phyloP scores from a whole-genome alignment of 2,888 invertebrate genomes.

The Rhagium mordax region DNA sequence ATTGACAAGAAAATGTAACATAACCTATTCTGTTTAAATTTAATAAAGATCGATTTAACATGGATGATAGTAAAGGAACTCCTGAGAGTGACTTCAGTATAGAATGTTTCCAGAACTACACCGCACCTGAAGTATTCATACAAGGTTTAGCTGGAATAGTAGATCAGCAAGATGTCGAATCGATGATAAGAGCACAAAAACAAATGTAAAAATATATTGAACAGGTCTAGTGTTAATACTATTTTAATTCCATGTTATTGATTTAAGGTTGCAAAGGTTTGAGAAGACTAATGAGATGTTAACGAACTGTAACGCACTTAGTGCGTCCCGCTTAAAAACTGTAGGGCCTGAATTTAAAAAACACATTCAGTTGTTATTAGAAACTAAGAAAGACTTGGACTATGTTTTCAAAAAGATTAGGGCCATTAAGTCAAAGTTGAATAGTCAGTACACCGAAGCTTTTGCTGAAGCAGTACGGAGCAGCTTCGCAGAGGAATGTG shows the following conservation, averaged over 20 bases:
- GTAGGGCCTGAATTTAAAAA: slow-evolving; percentile 92
- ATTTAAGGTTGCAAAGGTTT: slow-evolving; percentile 90
- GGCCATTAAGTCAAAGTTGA: slow-evolving; percentile 84
- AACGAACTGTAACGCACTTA: slow-evolving; percentile 95
- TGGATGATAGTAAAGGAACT: slow-evolving; percentile 72
- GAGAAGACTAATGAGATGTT: slow-evolving; percentile 99
- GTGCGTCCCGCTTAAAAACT: slow-evolving; percentile 87
- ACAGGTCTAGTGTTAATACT: not conserved
- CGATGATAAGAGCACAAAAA: slow-evolving; percentile 92
- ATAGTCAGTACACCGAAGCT: slow-evolving; percentile 78
- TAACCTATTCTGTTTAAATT: no score
- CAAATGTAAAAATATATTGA: slow-evolving; percentile 80
- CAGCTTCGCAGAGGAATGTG: slow-evolving; percentile 66
- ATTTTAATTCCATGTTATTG: not conserved
- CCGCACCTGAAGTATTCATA: slow-evolving; percentile 93
- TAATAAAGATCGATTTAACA: slow-evolving; percentile 35
- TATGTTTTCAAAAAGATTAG: slow-evolving; percentile 94
- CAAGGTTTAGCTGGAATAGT: slow-evolving; percentile 93
- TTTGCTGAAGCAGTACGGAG: slow-evolving; percentile 75
- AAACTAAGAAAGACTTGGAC: slow-evolving; percentile 96
- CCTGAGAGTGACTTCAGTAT: slow-evolving; percentile 83
- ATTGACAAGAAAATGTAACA: no score
- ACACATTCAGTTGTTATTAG: slow-evolving; percentile 88
- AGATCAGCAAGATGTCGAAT: slow-evolving; percentile 91
- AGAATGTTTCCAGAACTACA: slow-evolving; percentile 92